phyloP scores from a whole-genome alignment of 2,888 invertebrate species.

The Zygaena filipendulae region DNA sequence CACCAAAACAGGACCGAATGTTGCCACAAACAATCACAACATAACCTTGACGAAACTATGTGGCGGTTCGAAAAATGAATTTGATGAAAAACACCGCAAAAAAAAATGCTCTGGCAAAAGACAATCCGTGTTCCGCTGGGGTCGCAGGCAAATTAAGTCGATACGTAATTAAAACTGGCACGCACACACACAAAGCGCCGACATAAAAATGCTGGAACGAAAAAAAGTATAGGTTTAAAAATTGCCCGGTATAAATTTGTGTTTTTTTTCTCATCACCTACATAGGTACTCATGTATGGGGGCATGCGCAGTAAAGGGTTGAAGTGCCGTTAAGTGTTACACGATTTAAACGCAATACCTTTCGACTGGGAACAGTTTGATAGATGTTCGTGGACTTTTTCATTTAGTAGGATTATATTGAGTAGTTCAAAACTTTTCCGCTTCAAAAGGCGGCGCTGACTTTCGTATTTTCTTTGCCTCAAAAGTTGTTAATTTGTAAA shows the following conservation, averaged over 20 bases:
- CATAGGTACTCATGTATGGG: conserved; percentile 47
- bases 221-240: conserved; percentile 69
- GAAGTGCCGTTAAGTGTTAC: conserved; percentile 24
- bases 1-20: conserved; percentile 44
- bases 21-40: conserved; percentile 23
- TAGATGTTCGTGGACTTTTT: too few species aligned
- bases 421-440: conserved; percentile 34
- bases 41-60: too few species aligned
- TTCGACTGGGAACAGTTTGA: too few species aligned
- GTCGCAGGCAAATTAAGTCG: conserved; percentile 65
- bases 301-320: conserved; percentile 68
- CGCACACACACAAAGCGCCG: conserved; percentile 64
- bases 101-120: background rate
- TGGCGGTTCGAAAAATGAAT: too few species aligned
- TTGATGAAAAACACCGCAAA: too few species aligned
- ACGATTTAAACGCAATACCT: too few species aligned
- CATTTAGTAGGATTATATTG: conserved; percentile 23
- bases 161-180: conserved; percentile 67
- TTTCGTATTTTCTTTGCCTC: too few species aligned
- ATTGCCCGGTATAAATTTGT: conserved; percentile 69
- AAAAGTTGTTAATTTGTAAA: too few species aligned
- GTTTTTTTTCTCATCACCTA: conserved; percentile 64
- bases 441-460: conserved; percentile 18
- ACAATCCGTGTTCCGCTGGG: conserved; percentile 31
- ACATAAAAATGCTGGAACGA: conserved; percentile 62